These are phyloP conservation scores for Stichodactyla helianthus DNA, from an alignment of 64 coral and sea anemone species.

Conservation along the genomic window DNA sequence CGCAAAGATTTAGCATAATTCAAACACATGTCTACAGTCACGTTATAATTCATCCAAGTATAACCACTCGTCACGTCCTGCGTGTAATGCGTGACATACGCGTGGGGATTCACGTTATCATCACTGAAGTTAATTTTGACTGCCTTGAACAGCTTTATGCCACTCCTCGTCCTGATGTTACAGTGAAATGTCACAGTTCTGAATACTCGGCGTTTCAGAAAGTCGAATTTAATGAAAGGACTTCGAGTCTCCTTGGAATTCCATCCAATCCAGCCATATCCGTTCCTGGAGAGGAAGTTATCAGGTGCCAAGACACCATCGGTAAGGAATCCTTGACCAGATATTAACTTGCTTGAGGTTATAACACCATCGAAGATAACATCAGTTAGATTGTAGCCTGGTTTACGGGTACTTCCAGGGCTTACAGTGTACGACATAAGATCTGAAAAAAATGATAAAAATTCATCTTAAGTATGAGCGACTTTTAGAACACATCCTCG, in stretches of 20 bases:
- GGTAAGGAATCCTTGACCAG: conserved; percentile 62
- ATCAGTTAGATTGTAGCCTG: conserved; percentile 46
- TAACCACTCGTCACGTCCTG: conserved; percentile 18
- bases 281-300: not conserved
- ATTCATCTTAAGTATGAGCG: too few species aligned
- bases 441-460: conserved; percentile 22
- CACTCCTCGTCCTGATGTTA: conserved; percentile 51
- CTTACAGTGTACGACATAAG: conserved; percentile 49
- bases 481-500: too few species aligned
- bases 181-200: conserved; percentile 48
- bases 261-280: not conserved
- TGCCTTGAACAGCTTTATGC: conserved; percentile 52
- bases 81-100: conserved; percentile 13
- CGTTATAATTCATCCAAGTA: conserved; percentile 44
- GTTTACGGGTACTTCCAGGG: conserved; percentile 42
- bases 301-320: conserved; percentile 34
- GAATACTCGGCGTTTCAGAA: conserved; percentile 49
- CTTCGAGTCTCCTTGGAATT: conserved; percentile 16
- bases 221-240: conserved; percentile 62
- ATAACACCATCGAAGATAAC: conserved; percentile 62
- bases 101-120: conserved; percentile 19
- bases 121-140: conserved; percentile 36
- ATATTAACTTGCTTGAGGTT: conserved; percentile 17
- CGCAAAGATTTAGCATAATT: conserved; percentile 43
- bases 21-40: conserved; percentile 67